These are phyloP conservation scores for Drosophila tristis DNA, from an alignment of 1,140 invertebrate species.

Conservation along the genomic window DNA sequence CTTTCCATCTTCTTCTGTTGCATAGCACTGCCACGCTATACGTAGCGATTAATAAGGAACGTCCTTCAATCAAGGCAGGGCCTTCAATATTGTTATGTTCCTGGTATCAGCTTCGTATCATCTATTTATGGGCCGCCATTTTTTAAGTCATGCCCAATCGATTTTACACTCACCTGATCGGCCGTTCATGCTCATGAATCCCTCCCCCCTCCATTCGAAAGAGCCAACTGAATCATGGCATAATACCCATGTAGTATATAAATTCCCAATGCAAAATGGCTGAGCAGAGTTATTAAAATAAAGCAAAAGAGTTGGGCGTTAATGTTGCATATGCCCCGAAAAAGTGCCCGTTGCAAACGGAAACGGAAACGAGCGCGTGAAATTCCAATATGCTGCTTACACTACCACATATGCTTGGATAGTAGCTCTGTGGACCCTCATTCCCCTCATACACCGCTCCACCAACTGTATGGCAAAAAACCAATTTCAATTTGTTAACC, in stretches of 20 bases:
- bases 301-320: conserved; percentile 38
- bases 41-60: too few relatives aligned
- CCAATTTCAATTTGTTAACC: conserved; percentile 77
- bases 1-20: too few relatives aligned
- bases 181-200: too few relatives aligned
- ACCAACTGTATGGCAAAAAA: conserved; percentile 26
- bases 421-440: background rate
- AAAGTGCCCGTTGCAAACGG: conserved; percentile 38
- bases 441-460: background rate
- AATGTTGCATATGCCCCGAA: conserved; percentile 54
- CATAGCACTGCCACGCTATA: too few relatives aligned
- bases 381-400: conserved; percentile 65
- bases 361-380: conserved; percentile 60
- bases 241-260: conserved; percentile 17
- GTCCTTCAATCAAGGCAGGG: too few relatives aligned
- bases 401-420: conserved; percentile 15
- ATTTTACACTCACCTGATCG: conserved; percentile 10
- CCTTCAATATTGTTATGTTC: too few relatives aligned
- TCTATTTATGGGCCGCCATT: too few relatives aligned
- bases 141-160: background rate
- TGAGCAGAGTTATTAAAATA: conserved; percentile 27
- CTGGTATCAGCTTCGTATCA: too few relatives aligned
- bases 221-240: background rate
- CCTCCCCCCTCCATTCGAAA: background rate
- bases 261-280: conserved; percentile 11